Conservation (phyloP, 1,140 invertebrate genomes). For the Pseudomyrmex sp. region DNA sequence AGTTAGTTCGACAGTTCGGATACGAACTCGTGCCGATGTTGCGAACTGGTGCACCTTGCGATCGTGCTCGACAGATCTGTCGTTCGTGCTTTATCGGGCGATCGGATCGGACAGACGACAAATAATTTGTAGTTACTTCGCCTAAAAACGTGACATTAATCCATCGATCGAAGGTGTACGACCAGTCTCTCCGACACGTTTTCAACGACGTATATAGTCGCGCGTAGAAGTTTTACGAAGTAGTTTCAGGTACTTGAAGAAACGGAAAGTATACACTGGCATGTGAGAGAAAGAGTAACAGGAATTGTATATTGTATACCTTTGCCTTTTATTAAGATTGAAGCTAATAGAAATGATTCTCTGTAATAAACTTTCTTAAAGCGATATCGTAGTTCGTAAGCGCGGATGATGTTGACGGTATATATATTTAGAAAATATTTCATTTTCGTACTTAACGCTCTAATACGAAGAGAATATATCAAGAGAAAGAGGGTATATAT, state of each 20-base stretch:
- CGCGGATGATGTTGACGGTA: not conserved
- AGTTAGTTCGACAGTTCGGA: constrained; percentile 23
- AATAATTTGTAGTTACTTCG: constrained; percentile 4
- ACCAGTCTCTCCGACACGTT: constrained; percentile 6
- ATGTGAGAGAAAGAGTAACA: not conserved
- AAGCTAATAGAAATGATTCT: not conserved
- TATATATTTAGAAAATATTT: constrained; percentile 6
- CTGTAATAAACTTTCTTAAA: not conserved
- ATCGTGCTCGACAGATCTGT: not conserved
- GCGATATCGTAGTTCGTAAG: constrained; percentile 14
- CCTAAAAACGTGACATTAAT: constrained; percentile 1
- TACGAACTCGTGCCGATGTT: no score
- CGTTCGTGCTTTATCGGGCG: not conserved
- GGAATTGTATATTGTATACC: not conserved
- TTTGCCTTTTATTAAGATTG: constrained; percentile 18
- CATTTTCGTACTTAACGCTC: not conserved
- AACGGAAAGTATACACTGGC: not conserved
- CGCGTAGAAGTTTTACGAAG: constrained; percentile 6
- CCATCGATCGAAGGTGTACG: not conserved
- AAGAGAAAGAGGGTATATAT: no score
- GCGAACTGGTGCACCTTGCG: not conserved
- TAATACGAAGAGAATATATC: not conserved
- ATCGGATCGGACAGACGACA: not conserved
- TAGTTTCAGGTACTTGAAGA: constrained; percentile 21
- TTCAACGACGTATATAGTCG: not conserved